These are phyloP conservation scores for Euclidia mi DNA, from an alignment of 2,888 invertebrate species.

Conservation along the genomic window DNA sequence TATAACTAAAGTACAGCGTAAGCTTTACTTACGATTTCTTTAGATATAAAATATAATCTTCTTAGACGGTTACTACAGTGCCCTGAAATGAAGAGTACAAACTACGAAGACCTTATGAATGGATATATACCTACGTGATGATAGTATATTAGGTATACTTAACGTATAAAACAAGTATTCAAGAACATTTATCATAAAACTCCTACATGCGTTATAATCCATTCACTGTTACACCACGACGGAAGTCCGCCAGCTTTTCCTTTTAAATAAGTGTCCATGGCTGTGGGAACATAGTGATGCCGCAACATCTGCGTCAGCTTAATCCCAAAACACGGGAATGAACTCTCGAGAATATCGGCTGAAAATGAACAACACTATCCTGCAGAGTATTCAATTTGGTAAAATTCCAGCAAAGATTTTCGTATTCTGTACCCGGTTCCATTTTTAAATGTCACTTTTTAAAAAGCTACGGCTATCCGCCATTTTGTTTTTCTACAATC, in stretches of 20 bases:
- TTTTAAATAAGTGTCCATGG: conserved; percentile 16
- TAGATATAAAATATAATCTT: no score
- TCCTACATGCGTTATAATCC: not conserved
- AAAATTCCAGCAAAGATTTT: conserved; percentile 2
- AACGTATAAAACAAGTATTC: no score
- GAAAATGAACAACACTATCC: conserved; percentile 10
- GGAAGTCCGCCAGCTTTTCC: conserved; percentile 18
- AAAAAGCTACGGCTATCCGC: no score
- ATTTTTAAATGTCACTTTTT: not conserved
- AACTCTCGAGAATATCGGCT: conserved; percentile 23
- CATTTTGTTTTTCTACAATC: no score
- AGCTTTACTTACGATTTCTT: no score
- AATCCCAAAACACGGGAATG: conserved; percentile 31
- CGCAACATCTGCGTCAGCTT: conserved; percentile 41
- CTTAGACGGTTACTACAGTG: no score
- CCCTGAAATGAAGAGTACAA: no score
- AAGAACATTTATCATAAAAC: no score
- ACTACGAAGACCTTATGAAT: no score
- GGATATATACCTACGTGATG: no score
- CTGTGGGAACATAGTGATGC: conserved; percentile 26
- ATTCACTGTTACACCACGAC: not conserved
- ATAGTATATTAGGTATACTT: no score
- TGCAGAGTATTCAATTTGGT: conserved; percentile 13
- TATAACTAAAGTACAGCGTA: no score
- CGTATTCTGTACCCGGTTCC: not conserved